A percentile compares a stretch with the other conserved stretches of the same genome.
phyloP scores from a whole-genome alignment of 2,888 invertebrate species.

The Caenorhabditis sulstoni region DNA sequence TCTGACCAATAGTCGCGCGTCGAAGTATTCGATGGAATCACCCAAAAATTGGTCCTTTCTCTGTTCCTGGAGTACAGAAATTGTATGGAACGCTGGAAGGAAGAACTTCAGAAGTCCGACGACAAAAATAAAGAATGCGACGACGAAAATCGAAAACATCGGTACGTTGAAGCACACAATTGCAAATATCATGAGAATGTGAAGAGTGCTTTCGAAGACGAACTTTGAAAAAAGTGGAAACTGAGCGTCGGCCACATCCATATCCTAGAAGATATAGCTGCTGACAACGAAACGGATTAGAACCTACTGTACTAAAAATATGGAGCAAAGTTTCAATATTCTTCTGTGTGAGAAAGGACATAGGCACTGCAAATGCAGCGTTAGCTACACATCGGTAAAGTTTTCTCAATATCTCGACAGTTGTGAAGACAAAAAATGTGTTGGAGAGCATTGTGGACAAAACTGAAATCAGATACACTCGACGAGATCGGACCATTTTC shows the following conservation, averaged over 20 bases:
- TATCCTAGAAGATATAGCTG: conserved; percentile 58
- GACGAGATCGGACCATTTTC: no score
- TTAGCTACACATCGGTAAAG: conserved; percentile 77
- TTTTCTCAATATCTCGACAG: conserved; percentile 54
- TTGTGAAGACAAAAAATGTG: conserved; percentile 58
- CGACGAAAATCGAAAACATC: conserved; percentile 61
- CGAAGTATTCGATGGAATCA: conserved; percentile 51
- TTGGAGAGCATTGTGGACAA: conserved; percentile 60
- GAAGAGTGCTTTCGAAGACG: conserved; percentile 62
- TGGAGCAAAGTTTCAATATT: conserved; percentile 81
- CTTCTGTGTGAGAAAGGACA: conserved; percentile 80
- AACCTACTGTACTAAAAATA: conserved; percentile 67
- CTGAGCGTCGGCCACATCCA: conserved; percentile 71
- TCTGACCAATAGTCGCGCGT: conserved; percentile 42
- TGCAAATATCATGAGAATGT: conserved; percentile 63
- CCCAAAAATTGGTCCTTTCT: conserved; percentile 50
- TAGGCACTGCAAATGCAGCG: conserved; percentile 75
- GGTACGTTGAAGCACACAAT: conserved; percentile 60
- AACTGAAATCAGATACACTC: conserved; percentile 59
- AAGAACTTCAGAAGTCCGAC: conserved; percentile 87
- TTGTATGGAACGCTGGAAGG: conserved; percentile 92
- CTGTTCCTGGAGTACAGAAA: conserved; percentile 68
- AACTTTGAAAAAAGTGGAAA: conserved; percentile 67
- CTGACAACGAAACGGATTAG: background rate
- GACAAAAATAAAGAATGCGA: conserved; percentile 68